Evolutionary conservation across 2,888 invertebrate species (phyloP), one percentile per base, ranked within the genome.

Genomic region (Xanthorhoe spadicearia): DNA sequence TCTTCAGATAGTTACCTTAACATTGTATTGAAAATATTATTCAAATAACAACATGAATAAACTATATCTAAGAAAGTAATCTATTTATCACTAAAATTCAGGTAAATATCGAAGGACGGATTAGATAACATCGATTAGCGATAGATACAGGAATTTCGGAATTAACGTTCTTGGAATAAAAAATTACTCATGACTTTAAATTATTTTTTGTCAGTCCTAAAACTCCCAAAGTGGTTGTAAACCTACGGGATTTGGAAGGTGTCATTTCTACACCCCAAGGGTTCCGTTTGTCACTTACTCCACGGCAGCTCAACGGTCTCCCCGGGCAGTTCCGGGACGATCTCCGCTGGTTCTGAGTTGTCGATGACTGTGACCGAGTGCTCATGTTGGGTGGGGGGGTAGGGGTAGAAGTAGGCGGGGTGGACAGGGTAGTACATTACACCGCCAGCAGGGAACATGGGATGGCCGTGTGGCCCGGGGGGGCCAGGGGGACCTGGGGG

Each of bases 231-330:
- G 32, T 32, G 32, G 32, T 6, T 6, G 32, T 7, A 32, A n/a
- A 8, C 28, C 32, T 10, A 15, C 6, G n/a, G 18, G 28, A 43
- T 52, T 28, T 43, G 28, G 72, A 82, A 85, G 87, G 85, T 85
- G 86, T 79, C 83, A 87, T 84, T 84, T 85, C 82, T 58, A 59
- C 52, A 56, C 60, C 55, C 55, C 13, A 13, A 19, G 56, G 19
- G 76, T 78, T 50, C 32, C 32, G 32, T 32, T 32, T 48, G 46
- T 56, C 78, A 92, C 93, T 93, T 90, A 93, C 93, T 90, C 88
- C 90, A 93, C 64, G 93, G 93, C 70, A 93, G 83, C 79, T 92
- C 92, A 79, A 93, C 93, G 52, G 88, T 90, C 76, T 93, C 93
- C 68, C 93, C 93, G 51, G 92, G 89, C 70, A 92, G 85, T 79